These are phyloP conservation scores for Lutraria rhynchaena DNA, from an alignment of 1,140 invertebrate genomes.

Conservation along the genomic window DNA sequence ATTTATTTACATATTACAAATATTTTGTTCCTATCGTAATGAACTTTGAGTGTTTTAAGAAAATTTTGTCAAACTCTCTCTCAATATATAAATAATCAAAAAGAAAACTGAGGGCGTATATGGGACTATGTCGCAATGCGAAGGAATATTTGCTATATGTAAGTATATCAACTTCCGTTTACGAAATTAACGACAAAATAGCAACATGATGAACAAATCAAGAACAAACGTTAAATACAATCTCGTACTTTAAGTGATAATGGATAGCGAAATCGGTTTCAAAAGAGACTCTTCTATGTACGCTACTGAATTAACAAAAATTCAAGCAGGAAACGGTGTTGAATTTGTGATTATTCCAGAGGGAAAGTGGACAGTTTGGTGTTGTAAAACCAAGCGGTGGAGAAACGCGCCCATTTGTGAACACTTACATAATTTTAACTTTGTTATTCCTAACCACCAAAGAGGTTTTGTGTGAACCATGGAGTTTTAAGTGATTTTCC, in stretches of 20 bases:
- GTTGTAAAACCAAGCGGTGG: constrained; percentile 37
- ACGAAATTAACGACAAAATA: constrained; percentile 6
- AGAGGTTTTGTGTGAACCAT: too few species aligned
- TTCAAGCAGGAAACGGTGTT: background rate
- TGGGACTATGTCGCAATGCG: background rate
- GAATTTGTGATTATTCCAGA: constrained; percentile 9
- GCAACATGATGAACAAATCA: constrained; percentile 37
- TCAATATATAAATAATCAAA: background rate
- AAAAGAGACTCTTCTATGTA: background rate
- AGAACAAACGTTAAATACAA: background rate
- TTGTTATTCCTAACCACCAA: background rate
- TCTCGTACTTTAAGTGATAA: background rate
- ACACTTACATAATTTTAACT: constrained; percentile 33
- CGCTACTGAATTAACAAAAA: background rate
- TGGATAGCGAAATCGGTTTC: background rate
- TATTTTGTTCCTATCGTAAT: background rate
- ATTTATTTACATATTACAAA: background rate
- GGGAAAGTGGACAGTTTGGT: constrained; percentile 24
- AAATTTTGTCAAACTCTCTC: background rate
- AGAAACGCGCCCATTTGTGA: constrained; percentile 21
- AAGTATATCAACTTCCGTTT: constrained; percentile 29
- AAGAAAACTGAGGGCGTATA: background rate
- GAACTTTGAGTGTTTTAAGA: background rate
- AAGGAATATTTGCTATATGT: background rate
- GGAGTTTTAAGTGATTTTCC: background rate